Evolutionary conservation across 2,888 invertebrate species (phyloP), one percentile per base, ranked within the genome.

Genomic region (Scelioninae gen. 1): DNA sequence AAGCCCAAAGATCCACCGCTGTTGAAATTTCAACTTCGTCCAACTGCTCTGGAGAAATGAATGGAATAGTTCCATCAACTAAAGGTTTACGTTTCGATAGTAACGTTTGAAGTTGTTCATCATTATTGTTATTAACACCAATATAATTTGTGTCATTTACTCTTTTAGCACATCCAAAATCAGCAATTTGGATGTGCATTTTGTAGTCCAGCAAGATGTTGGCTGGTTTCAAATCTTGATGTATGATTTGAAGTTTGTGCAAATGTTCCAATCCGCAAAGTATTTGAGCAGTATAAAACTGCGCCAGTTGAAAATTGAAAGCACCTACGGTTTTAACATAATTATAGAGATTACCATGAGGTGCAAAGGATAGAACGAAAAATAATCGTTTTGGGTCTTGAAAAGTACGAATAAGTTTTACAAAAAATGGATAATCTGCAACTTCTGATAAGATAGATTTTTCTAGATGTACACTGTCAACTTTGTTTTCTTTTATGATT

Each of bases 161-260:
- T n/a, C n/a, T n/a, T n/a, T n/a, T n/a, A n/a, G 98, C 97, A 66
- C 98, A 98, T 56, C 99, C 99, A 93, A 99, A 99, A 93, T 99
- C 99, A 51, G 98, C 98, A 82, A 99, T 96, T 89, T 97, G 94
- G 85, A 99, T 96, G 93, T 99, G 99, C 96, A 99, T 98, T 88
- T 96, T 95, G 91, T 98, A 97, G 93, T 97, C 97, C 86, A 99
- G 93, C 60, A 99, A 94, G 88, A 99, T 98, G 93, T 99, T 99
- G 93, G 99, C 98, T 6, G 99, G 99, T 92, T 99, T 99, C 87
- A 99, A 94, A 93, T 99, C 99, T 79, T 98, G 95, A 93, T 99
- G 99, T 88, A 99, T 96, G 84, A 99, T 96, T 84, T 96, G 96
- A 87, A 96, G 94, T 47, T 95, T 94, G 91, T 98, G 98, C 92